These are phyloP conservation scores for Melanchra persicariae DNA, from an alignment of 2,888 invertebrate genomes.

Conservation along the genomic window DNA sequence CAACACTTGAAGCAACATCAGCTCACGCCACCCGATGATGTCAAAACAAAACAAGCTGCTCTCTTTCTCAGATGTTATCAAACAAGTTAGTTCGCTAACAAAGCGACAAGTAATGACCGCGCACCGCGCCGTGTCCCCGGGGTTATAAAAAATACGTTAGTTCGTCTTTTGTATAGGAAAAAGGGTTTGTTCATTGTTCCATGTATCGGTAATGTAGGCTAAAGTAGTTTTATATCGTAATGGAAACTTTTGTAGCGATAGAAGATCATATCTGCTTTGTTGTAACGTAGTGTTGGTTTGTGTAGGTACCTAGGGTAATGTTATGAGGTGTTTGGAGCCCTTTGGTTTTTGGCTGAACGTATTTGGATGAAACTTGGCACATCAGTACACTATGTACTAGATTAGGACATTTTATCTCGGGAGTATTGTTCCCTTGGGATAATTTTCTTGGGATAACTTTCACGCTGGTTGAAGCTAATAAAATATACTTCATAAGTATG, in stretches of 20 bases:
- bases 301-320: neutral
- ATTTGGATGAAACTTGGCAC: rapidly evolving
- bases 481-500: too few species aligned
- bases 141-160: constrained; percentile 65
- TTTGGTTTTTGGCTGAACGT: too few species aligned
- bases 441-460: too few species aligned
- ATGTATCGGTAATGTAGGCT: constrained; percentile 44
- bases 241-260: constrained; percentile 18
- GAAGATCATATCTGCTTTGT: constrained; percentile 1
- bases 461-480: too few species aligned
- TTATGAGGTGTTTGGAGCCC: neutral
- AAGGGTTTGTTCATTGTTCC: constrained; percentile 54
- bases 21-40: constrained; percentile 10
- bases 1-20: constrained; percentile 18
- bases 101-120: constrained; percentile 63
- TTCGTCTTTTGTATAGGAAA: constrained; percentile 52
- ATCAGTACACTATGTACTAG: too few species aligned
- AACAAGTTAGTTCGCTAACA: constrained; percentile 59
- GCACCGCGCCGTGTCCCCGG: constrained; percentile 54
- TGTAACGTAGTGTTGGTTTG: neutral
- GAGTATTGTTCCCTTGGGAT: too few species aligned
- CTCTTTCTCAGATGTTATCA: constrained; percentile 48
- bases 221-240: constrained; percentile 39
- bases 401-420: too few species aligned
- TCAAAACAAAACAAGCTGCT: constrained; percentile 11